Evolutionary conservation across 2,888 invertebrate genomes (phyloP).

Genomic region (Macrophya annulata): DNA sequence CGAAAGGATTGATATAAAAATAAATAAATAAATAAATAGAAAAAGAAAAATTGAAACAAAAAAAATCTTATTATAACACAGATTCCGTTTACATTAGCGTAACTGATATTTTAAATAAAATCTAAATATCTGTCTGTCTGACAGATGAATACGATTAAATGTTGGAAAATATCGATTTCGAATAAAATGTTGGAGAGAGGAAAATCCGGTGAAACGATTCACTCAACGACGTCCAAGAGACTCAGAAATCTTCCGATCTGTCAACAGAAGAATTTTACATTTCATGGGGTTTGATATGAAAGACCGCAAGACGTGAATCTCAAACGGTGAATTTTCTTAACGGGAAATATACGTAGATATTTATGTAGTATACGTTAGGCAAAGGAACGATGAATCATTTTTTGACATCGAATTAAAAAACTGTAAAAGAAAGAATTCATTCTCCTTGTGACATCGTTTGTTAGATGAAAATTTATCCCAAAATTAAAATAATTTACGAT

Average conservation of each 20-base stretch:
- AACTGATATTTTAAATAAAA: not conserved
- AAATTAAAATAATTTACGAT: not conserved
- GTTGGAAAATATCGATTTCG: not conserved
- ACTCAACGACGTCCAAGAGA: not conserved
- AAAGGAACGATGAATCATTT: constrained; percentile 5
- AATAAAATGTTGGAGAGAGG: not conserved
- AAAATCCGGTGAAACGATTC: not conserved
- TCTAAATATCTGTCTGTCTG: not conserved
- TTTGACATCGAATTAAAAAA: not conserved
- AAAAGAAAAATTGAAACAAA: not conserved
- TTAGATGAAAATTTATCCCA: not conserved
- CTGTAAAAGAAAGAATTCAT: not conserved
- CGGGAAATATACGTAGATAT: not conserved
- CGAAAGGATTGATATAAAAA: not conserved
- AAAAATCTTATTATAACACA: not conserved
- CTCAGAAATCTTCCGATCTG: not conserved
- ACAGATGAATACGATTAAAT: not conserved
- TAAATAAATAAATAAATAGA: no score
- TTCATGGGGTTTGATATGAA: not conserved
- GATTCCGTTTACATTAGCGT: not conserved
- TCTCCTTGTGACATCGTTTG: not conserved
- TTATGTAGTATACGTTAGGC: not conserved
- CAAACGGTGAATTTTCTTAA: not conserved
- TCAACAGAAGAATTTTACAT: constrained; percentile 1
- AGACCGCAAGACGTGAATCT: not conserved